Conservation (phyloP, 2,888 invertebrate genomes). For the Ophraella communa region DNA sequence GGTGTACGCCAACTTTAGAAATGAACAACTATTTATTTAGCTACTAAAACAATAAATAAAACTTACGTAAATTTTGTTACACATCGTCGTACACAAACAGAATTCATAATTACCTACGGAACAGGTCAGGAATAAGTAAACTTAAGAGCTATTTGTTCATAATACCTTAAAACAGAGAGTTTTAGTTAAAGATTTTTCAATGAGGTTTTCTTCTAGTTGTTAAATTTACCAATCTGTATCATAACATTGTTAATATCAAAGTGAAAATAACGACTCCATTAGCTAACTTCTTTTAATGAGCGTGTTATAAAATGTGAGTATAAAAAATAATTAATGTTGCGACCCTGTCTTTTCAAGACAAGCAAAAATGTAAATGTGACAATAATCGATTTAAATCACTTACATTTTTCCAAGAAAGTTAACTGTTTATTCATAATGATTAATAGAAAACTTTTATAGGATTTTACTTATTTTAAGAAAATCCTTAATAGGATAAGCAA, state of each 20-base stretch:
- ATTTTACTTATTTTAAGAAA: conserved; percentile 6
- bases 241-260: too few species aligned
- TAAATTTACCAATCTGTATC: too few species aligned
- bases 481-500: neutral
- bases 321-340: neutral
- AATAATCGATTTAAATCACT: conserved; percentile 25
- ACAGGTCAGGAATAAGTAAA: conserved; percentile 7
- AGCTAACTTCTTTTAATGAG: too few species aligned
- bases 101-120: conserved; percentile 17
- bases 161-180: neutral
- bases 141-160: neutral
- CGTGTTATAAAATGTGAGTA: too few species aligned
- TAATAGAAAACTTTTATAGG: conserved; percentile 10
- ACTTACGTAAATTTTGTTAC: conserved; percentile 30
- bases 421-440: conserved; percentile 11
- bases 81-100: conserved; percentile 23
- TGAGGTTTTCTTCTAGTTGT: too few species aligned
- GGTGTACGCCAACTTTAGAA: conserved; percentile 11
- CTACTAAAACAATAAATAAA: conserved; percentile 27
- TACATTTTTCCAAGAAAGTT: conserved; percentile 19
- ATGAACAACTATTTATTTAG: conserved; percentile 19
- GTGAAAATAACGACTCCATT: too few species aligned
- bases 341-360: neutral
- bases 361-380: conserved; percentile 14
- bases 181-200: too few species aligned